These are phyloP conservation scores for Leptothorax acervorum DNA, from an alignment of 2,888 invertebrate species.

Conservation along the genomic window DNA sequence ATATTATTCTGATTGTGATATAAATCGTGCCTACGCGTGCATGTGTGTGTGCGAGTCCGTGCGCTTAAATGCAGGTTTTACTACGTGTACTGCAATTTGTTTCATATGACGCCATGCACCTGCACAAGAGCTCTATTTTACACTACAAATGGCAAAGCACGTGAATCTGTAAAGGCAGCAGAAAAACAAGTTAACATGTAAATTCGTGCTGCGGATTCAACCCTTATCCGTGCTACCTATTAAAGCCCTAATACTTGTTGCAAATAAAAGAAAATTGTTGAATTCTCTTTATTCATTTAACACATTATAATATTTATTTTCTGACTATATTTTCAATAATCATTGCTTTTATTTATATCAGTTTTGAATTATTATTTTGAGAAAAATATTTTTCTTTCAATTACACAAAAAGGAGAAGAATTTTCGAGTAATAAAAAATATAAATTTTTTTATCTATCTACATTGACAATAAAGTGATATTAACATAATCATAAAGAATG, in stretches of 20 bases:
- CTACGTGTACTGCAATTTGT: constrained; percentile 25
- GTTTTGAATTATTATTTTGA: neutral
- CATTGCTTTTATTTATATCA: neutral
- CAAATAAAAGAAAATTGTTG: neutral
- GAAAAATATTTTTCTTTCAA: neutral
- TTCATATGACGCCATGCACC: constrained; percentile 13
- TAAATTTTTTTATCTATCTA: neutral
- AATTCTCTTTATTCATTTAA: neutral
- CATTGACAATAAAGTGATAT: neutral
- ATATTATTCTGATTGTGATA: neutral
- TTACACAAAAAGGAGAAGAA: neutral
- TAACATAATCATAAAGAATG: neutral
- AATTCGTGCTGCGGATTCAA: neutral
- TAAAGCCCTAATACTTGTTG: neutral
- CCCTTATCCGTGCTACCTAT: neutral
- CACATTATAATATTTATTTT: neutral
- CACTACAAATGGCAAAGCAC: neutral
- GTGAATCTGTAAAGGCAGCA: constrained; percentile 13
- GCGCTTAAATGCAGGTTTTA: constrained; percentile 16
- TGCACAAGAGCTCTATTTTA: constrained; percentile 18
- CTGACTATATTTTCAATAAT: neutral
- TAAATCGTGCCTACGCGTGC: neutral
- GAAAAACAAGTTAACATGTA: constrained; percentile 32
- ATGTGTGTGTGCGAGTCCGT: neutral
- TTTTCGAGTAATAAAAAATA: neutral